Conservation (phyloP, 2,113 vertebrate genomes). For the Anolis sagrei region DNA sequence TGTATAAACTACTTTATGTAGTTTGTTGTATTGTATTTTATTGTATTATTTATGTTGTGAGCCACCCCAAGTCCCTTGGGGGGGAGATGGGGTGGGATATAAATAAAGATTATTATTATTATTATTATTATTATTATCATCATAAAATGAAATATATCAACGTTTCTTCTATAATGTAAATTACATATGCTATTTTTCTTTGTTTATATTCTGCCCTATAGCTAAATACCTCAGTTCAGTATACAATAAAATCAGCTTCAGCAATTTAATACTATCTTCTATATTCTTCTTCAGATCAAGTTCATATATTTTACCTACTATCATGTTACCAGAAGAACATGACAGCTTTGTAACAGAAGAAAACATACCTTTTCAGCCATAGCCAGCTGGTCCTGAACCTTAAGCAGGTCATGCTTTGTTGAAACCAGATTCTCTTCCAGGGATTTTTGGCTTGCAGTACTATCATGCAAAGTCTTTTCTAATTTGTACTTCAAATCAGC, state of each 20-base stretch:
- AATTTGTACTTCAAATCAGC: slow-evolving; percentile 87
- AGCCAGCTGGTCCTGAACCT: slow-evolving; percentile 89
- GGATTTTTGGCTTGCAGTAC: slow-evolving; percentile 84
- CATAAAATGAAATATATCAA: not conserved
- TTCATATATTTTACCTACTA: not conserved
- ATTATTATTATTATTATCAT: too few relatives aligned
- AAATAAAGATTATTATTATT: too few relatives aligned
- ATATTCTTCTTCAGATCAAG: not conserved
- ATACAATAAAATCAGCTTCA: too few relatives aligned
- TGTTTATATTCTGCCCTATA: too few relatives aligned
- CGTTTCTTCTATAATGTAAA: not conserved
- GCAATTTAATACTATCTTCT: not conserved
- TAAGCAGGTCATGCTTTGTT: slow-evolving; percentile 91
- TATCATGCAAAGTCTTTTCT: slow-evolving; percentile 85
- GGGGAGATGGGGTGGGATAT: too few relatives aligned
- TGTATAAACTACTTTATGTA: too few relatives aligned
- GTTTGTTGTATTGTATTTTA: too few relatives aligned
- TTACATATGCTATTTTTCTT: not conserved
- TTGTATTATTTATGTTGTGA: too few relatives aligned
- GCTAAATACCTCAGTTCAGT: too few relatives aligned
- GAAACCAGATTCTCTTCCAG: slow-evolving; percentile 89
- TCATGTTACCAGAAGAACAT: not conserved
- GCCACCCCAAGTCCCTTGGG: too few relatives aligned
- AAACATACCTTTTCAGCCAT: slow-evolving; percentile 90
- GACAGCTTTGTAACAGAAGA: not conserved